A percentile compares a stretch with the other conserved stretches of the same genome.
phyloP scores from a whole-genome alignment of 2,888 invertebrate genomes.

The Philonicus albiceps region DNA sequence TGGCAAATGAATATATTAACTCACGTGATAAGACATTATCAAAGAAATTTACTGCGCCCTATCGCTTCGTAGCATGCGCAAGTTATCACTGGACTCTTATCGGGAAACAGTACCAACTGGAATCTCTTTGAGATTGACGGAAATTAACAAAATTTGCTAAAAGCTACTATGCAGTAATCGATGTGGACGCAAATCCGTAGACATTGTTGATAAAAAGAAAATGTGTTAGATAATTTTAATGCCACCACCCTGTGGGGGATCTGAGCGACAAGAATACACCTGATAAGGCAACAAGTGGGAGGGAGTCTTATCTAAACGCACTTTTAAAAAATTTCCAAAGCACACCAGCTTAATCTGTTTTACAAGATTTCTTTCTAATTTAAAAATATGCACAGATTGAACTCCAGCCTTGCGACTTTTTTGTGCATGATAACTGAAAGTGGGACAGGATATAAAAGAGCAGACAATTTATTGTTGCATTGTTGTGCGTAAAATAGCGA shows the following conservation, averaged over 20 bases:
- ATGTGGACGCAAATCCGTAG: background rate
- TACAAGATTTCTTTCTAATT: background rate
- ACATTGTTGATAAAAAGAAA: background rate
- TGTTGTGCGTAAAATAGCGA: too few species aligned
- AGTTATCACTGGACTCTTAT: background rate
- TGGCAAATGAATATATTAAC: conserved; percentile 14
- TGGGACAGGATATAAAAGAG: background rate
- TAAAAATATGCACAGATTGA: background rate
- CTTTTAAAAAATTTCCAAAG: background rate
- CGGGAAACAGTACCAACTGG: background rate
- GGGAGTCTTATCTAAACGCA: background rate
- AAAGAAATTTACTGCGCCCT: background rate
- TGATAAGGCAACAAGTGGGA: background rate
- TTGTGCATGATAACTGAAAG: background rate
- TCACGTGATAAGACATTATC: conserved; percentile 1
- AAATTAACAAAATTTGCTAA: background rate
- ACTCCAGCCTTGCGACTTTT: background rate
- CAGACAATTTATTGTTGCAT: too few species aligned
- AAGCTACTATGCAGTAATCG: background rate
- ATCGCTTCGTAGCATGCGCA: background rate
- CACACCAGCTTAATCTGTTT: background rate
- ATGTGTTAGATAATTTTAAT: background rate
- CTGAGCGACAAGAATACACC: background rate
- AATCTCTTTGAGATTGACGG: background rate
- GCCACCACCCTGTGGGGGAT: background rate